These are phyloP conservation scores for Saccostrea cuccullata DNA, from an alignment of 1,140 invertebrate genomes.

Conservation along the genomic window DNA sequence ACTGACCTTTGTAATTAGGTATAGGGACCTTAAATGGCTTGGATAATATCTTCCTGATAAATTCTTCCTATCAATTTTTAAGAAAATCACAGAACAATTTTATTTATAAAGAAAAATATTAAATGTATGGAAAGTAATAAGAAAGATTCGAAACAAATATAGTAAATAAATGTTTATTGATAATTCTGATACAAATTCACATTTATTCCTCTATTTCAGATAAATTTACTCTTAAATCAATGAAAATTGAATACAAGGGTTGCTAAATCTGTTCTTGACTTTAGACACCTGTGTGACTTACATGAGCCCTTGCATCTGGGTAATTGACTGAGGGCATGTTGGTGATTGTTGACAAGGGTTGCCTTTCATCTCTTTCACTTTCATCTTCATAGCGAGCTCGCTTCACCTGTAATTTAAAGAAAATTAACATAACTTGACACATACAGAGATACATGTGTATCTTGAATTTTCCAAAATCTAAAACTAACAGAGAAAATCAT, in stretches of 20 bases:
- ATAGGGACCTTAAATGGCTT: constrained; percentile 97
- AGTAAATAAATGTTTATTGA: too few relatives aligned
- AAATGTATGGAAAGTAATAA: too few relatives aligned
- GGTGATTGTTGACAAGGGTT: constrained; percentile 36
- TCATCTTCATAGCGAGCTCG: constrained; percentile 24
- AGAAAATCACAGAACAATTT: neutral
- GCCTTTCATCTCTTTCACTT: neutral
- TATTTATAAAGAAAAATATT: constrained; percentile 52
- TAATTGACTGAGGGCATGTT: constrained; percentile 5
- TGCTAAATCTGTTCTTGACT: too few relatives aligned
- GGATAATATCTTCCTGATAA: constrained; percentile 90
- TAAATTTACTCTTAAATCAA: too few relatives aligned
- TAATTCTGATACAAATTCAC: too few relatives aligned
- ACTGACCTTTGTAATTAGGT: constrained; percentile 87
- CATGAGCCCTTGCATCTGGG: constrained; percentile 25
- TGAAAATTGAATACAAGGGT: too few relatives aligned
- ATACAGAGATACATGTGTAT: too few relatives aligned
- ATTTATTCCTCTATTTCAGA: too few relatives aligned
- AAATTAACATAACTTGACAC: neutral
- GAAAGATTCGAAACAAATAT: too few relatives aligned
- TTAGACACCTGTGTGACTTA: neutral
- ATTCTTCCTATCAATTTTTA: constrained; percentile 82
- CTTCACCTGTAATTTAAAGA: constrained; percentile 26
- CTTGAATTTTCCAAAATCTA: too few relatives aligned
- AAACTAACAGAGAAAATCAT: too few relatives aligned